phyloP scores from a whole-genome alignment of 2,888 invertebrate species.

The Idaea dimidiata region DNA sequence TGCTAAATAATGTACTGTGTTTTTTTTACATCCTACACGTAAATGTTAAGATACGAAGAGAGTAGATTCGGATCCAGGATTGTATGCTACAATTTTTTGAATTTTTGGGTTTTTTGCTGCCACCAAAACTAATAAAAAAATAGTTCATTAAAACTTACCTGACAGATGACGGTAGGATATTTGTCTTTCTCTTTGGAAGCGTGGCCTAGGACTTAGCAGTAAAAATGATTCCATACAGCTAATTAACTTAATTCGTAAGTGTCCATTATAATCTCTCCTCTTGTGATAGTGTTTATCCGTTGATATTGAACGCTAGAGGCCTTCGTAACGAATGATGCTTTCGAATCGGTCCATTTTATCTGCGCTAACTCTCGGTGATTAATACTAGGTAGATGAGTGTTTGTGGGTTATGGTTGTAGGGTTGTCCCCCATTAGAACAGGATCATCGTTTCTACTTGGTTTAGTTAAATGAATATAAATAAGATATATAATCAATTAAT shows the following conservation, averaged over 20 bases:
- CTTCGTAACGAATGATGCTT: conserved; percentile 34
- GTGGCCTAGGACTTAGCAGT: neutral
- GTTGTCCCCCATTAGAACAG: conserved; percentile 12
- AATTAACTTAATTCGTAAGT: neutral
- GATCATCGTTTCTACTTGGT: neutral
- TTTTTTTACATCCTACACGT: conserved; percentile 11
- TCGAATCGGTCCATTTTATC: conserved; percentile 42
- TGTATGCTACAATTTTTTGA: too few species aligned
- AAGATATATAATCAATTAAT: too few species aligned
- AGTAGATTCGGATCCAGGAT: too few species aligned
- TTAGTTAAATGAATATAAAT: too few species aligned
- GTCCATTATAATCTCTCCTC: neutral
- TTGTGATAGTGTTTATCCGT: conserved; percentile 3
- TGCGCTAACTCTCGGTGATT: conserved; percentile 39
- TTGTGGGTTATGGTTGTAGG: conserved; percentile 35
- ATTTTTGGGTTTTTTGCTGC: too few species aligned
- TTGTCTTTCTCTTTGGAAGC: conserved; percentile 2
- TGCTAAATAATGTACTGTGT: neutral
- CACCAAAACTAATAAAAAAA: too few species aligned
- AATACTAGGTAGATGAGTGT: conserved; percentile 38
- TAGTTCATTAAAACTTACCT: too few species aligned
- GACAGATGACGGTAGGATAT: too few species aligned
- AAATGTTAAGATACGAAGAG: too few species aligned
- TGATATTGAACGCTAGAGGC: conserved; percentile 18
- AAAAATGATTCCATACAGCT: conserved; percentile 4